A percentile compares a stretch with the other conserved stretches of the same genome.
Evolutionary conservation across 2,888 invertebrate species (phyloP).

Genomic region (Ferrisia virgata): DNA sequence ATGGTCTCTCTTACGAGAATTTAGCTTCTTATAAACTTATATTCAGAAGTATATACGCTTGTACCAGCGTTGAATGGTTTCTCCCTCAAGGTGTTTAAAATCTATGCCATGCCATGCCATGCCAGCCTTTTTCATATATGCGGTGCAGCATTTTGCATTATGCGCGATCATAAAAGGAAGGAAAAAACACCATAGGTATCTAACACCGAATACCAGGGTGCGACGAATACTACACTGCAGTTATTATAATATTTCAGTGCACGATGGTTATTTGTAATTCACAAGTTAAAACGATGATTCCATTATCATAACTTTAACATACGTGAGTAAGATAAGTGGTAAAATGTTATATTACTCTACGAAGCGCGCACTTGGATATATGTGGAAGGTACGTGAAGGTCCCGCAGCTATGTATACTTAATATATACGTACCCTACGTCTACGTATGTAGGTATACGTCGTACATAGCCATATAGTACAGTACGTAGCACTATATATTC

Average conservation of each 20-base stretch:
- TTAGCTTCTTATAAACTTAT: too few relatives aligned
- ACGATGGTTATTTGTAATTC: background rate
- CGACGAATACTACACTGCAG: too few relatives aligned
- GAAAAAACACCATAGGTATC: background rate
- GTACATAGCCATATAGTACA: too few relatives aligned
- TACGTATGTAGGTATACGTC: too few relatives aligned
- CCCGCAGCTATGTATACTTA: slow-evolving; percentile 26
- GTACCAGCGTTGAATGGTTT: background rate
- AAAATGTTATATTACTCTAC: slow-evolving; percentile 31
- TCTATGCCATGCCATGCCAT: too few relatives aligned
- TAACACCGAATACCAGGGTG: too few relatives aligned
- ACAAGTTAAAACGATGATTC: slow-evolving; percentile 23
- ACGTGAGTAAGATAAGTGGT: slow-evolving; percentile 42
- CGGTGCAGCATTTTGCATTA: too few relatives aligned
- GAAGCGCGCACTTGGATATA: slow-evolving; percentile 13
- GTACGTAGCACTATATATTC: background rate
- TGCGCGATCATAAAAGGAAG: too few relatives aligned
- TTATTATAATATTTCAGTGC: background rate
- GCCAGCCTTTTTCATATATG: too few relatives aligned
- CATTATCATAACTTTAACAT: slow-evolving; percentile 26
- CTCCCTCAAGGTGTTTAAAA: background rate
- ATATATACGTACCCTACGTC: background rate
- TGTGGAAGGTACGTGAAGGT: slow-evolving; percentile 42
- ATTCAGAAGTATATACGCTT: too few relatives aligned
- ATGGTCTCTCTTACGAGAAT: too few relatives aligned